Conservation (phyloP, 2,113 vertebrate genomes). For the Rallus limicola region DNA sequence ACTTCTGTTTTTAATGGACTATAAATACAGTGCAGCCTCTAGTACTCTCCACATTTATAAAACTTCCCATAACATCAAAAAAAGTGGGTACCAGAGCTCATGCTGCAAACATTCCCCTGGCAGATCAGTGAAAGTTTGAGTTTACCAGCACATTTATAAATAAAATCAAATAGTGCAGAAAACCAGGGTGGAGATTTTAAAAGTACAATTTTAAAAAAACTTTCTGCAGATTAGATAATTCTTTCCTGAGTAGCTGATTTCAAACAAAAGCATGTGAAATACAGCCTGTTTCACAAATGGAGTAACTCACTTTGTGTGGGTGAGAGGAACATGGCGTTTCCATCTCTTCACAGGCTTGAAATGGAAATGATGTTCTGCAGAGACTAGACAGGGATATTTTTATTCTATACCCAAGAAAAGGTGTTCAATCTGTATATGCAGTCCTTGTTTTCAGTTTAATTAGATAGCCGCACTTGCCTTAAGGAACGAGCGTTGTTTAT, state of each 20-base stretch:
- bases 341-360: neutral
- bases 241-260: neutral
- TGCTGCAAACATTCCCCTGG: neutral
- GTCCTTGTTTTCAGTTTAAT: neutral
- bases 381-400: neutral
- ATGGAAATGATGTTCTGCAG: neutral
- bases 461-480: constrained; percentile 5
- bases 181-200: neutral
- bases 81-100: neutral
- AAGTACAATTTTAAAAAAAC: neutral
- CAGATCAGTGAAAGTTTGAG: neutral
- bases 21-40: neutral
- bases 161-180: neutral
- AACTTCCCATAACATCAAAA: neutral
- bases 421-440: neutral
- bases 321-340: neutral
- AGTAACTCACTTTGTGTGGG: neutral
- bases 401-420: neutral
- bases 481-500: neutral
- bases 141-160: neutral
- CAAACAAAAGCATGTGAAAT: neutral
- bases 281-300: neutral
- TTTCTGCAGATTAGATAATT: neutral
- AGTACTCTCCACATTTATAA: neutral
- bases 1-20: constrained; percentile 8